A percentile compares a stretch with the other conserved stretches of the same genome.
These are phyloP conservation scores for Amiota mariae DNA, from an alignment of 2,888 invertebrate genomes.

Conservation along the genomic window DNA sequence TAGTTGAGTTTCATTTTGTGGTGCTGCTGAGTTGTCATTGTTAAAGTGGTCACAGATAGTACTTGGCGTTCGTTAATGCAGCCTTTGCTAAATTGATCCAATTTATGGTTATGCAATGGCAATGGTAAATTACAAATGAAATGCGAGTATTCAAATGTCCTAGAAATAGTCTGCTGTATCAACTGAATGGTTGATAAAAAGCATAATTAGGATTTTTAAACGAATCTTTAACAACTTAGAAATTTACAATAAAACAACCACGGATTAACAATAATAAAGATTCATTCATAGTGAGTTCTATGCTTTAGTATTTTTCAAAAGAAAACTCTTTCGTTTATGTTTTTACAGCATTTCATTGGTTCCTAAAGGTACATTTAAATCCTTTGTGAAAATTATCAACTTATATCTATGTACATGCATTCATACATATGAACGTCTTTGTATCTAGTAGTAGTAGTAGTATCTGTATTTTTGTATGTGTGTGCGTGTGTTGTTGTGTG, in stretches of 20 bases:
- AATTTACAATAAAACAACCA: not conserved
- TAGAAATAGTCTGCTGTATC: not conserved
- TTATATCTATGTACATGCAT: constrained; percentile 25
- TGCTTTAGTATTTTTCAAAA: not conserved
- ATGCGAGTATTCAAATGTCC: constrained; percentile 40
- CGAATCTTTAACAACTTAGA: not conserved
- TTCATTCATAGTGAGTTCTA: not conserved
- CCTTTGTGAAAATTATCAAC: constrained; percentile 61
- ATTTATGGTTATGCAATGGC: constrained; percentile 70
- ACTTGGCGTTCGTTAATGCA: constrained; percentile 37
- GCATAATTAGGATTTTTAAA: constrained; percentile 5
- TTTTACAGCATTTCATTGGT: constrained; percentile 56
- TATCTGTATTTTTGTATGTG: constrained; percentile 21
- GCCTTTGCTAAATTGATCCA: constrained; percentile 69
- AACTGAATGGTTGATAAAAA: not conserved
- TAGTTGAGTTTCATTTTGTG: not conserved
- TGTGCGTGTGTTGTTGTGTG: constrained; percentile 32
- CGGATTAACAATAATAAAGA: too few species aligned
- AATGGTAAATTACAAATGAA: constrained; percentile 68
- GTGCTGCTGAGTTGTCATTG: constrained; percentile 1
- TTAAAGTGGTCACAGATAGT: constrained; percentile 17
- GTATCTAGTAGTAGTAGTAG: not conserved
- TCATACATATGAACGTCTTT: too few species aligned
- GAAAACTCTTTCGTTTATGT: constrained; percentile 31
- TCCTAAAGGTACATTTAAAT: constrained; percentile 60